A percentile compares a stretch with the other conserved stretches of the same genome.
Evolutionary conservation across 2,113 vertebrate genomes (phyloP).

Genomic region (Thalassoma bifasciatum): DNA sequence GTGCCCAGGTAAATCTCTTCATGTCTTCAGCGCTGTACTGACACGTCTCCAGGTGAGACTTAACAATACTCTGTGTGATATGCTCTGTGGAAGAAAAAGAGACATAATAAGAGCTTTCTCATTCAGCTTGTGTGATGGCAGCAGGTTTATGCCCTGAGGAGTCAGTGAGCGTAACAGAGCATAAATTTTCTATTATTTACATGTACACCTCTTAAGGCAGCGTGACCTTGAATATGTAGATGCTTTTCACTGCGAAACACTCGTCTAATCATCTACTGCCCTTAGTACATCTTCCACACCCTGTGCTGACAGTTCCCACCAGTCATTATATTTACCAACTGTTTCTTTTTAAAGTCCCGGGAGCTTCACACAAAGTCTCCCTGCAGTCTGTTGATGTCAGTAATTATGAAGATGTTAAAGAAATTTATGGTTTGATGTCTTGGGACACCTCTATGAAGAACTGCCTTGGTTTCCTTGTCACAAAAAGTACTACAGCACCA

Average conservation of each 20-base stretch:
- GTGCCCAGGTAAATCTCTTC: constrained; percentile 88
- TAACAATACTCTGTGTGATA: constrained; percentile 87
- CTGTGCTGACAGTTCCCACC: constrained; percentile 1
- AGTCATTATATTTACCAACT: constrained; percentile 26
- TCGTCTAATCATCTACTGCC: constrained; percentile 7
- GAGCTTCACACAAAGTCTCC: constrained; percentile 5
- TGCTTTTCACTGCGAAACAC: constrained; percentile 16
- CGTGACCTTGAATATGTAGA: constrained; percentile 13
- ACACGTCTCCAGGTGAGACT: constrained; percentile 91
- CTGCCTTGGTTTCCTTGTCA: not conserved
- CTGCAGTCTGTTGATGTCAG: constrained; percentile 25
- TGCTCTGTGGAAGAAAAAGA: constrained; percentile 76
- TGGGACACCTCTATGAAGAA: not conserved
- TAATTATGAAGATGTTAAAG: constrained; percentile 40
- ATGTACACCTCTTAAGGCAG: not conserved
- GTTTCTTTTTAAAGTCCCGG: constrained; percentile 23
- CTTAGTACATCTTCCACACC: constrained; percentile 11
- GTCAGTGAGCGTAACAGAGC: not conserved
- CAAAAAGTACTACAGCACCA: constrained; percentile 14
- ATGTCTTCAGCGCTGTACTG: constrained; percentile 91
- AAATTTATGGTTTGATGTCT: constrained; percentile 22
- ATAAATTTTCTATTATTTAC: constrained; percentile 11
- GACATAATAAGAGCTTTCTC: constrained; percentile 4
- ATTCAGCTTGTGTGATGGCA: not conserved
- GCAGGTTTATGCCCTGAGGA: not conserved